phyloP scores from a whole-genome alignment of 2,113 vertebrate species.

The Calonectris borealis region DNA sequence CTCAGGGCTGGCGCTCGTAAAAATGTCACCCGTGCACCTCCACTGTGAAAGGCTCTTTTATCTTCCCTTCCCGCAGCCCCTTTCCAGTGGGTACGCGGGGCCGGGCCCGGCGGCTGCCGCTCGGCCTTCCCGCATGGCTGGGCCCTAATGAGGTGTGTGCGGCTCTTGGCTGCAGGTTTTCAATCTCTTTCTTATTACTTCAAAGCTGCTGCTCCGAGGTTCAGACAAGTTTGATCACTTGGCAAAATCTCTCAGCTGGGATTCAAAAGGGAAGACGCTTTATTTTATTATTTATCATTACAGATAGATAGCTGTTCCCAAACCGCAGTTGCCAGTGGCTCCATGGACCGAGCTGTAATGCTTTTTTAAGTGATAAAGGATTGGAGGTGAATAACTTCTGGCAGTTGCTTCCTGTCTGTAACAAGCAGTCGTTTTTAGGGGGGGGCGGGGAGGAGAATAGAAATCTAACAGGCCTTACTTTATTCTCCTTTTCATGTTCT shows the following conservation, averaged over 20 bases:
- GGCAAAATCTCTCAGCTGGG: conserved; percentile 31
- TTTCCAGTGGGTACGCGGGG: conserved; percentile 35
- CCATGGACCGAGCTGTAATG: fast-evolving
- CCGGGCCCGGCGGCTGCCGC: conserved; percentile 49
- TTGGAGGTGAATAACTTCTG: conserved; percentile 45
- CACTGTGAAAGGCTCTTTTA: conserved; percentile 78
- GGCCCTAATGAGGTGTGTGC: conserved; percentile 69
- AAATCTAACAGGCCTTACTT: not conserved
- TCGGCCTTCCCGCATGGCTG: conserved; percentile 57
- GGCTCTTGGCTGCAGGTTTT: conserved; percentile 56
- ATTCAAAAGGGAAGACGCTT: not conserved
- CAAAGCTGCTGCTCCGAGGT: conserved; percentile 34
- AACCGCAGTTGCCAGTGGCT: not conserved
- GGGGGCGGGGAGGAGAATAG: not conserved
- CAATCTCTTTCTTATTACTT: conserved; percentile 60
- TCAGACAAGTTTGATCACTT: conserved; percentile 44
- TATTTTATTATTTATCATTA: conserved; percentile 20
- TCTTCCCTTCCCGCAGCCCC: conserved; percentile 62
- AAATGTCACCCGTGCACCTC: conserved; percentile 71
- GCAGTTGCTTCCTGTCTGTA: conserved; percentile 38
- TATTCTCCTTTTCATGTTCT: conserved; percentile 3
- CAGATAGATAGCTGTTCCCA: not conserved
- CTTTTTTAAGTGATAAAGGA: conserved; percentile 31
- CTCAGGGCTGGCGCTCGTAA: conserved; percentile 66
- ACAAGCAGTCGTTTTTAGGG: not conserved